Evolutionary conservation across 92 coral and sea anemone genomes (phyloP), one percentile per base, ranked within the genome.

Genomic region (Siderastrea radians): DNA sequence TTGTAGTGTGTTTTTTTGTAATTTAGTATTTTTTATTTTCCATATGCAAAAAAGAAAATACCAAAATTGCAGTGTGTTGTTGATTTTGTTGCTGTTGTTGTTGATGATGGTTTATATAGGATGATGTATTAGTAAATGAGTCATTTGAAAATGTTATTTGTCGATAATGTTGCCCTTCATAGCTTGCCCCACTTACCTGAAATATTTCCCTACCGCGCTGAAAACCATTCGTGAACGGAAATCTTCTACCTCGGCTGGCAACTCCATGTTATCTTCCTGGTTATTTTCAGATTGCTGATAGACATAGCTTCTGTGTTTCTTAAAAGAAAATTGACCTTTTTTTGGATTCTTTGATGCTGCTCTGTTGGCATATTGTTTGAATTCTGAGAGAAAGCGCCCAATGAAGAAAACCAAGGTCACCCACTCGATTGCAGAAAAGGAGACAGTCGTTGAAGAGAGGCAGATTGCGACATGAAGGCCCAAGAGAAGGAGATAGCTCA

Each of bases 391-490:
- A 5, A 83, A 72, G 38, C 87, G 87, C 2, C 87, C 87, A 9
- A 73, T 64, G 38, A 73, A 83, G 69, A 83, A 83, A n/a, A 83
- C 49, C 26, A 74, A 64, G 72, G 73, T 83, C 63, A 49, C 79
- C 72, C 70, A 72, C 17, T 83, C 87, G 63, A 73, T 10, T 1
- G 48, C 72, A 3, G 79, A 72, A 44, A 83, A 83, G 10, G 87
- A 26, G 50, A 83, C 63, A 61, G 57, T 49, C 8, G 87, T 26
- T 72, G 87, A 73, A 7, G 87, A 47, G 62, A 83, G 60, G 52
- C 87, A 83, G 70, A 83, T 72, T 12, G 79, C 72, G n/a, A 83
- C 14, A 49, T 83, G 87, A 17, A 83, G 80, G 46, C 87, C 87
- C 49, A 72, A 26, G 17, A 83, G 72, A 14, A 44, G 45, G 10